Conservation (phyloP, 2,113 vertebrate genomes). For the Galbula dea region DNA sequence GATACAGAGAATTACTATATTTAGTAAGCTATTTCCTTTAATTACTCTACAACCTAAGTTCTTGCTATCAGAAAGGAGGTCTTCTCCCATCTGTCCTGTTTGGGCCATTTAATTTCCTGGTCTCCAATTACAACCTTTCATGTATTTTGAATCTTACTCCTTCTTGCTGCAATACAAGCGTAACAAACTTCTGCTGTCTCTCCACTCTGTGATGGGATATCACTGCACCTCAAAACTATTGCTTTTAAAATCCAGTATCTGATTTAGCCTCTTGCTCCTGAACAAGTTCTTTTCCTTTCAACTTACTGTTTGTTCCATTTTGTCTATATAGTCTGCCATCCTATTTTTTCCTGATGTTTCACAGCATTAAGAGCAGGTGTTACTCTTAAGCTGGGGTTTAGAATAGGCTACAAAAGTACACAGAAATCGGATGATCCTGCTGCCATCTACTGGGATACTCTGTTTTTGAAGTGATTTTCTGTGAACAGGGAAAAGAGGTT, state of each 20-base stretch:
- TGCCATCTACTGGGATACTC: conserved; percentile 12
- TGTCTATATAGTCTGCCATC: neutral
- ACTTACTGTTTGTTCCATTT: neutral
- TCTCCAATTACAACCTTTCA: neutral
- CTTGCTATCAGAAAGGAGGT: neutral
- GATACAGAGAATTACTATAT: neutral
- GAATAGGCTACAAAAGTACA: neutral
- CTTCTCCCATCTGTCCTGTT: neutral
- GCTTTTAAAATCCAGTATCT: neutral
- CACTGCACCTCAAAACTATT: neutral
- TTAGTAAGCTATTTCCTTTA: neutral
- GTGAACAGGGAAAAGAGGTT: neutral
- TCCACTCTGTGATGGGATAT: neutral
- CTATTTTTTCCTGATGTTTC: neutral
- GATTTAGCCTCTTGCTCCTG: neutral
- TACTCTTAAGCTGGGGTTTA: neutral
- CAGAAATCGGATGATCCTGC: neutral
- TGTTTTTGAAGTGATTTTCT: neutral
- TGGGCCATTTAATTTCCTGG: neutral
- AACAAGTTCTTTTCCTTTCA: neutral
- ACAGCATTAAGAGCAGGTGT: neutral
- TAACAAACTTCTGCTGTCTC: neutral
- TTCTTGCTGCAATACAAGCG: neutral
- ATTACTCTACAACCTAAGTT: neutral
- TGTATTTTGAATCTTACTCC: neutral